Evolutionary conservation across 2,888 invertebrate genomes (phyloP), one percentile per base, ranked within the genome.

Genomic region (Caenorhabditis sp.): DNA sequence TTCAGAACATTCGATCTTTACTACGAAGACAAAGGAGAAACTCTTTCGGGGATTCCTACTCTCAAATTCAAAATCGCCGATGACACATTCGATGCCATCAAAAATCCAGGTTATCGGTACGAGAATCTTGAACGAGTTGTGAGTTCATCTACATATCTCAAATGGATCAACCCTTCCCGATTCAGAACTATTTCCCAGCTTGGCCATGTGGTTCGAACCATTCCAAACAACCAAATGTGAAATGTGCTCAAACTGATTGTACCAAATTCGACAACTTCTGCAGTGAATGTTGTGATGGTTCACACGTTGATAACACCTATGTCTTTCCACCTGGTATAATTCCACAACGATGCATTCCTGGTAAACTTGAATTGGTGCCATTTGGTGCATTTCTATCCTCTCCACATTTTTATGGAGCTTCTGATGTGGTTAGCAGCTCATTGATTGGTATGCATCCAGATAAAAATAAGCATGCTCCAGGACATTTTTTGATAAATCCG

Each of bases 321-420:
- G 56, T 74, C 10, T 38, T 85, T 25, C 85, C 85, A 3, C 81
- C 80, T 0, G 85, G 85, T 53, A 76, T 85, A 38, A 70, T 81
- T 23, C 82, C 81, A 7, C 81, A 80, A 23, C 61, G 70, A n/a
- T 84, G 84, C 68, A 63, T 85, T 23, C 83, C 85, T 2, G 82
- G 84, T 26, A 71, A 76, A 25, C 65, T 70, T 21, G 65, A 69
- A 49, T 58, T 23, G 0, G 43, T 82, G 1, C 84, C 84, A n/a
- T 83, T 85, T 65, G 75, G 78, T 52, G 83, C 76, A 0, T 67
- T 82, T 60, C 63, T 83, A 1, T 78, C 79, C 1, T 78, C 79
- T 10, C 85, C 85, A 5, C 85, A 85, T 59, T 85, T 85, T 62
- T 71, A 77, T 27, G 73, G 78, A 63, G 67, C 85, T n/a, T 82